phyloP scores from a whole-genome alignment of 2,113 vertebrate genomes.

The Indicator indicator region DNA sequence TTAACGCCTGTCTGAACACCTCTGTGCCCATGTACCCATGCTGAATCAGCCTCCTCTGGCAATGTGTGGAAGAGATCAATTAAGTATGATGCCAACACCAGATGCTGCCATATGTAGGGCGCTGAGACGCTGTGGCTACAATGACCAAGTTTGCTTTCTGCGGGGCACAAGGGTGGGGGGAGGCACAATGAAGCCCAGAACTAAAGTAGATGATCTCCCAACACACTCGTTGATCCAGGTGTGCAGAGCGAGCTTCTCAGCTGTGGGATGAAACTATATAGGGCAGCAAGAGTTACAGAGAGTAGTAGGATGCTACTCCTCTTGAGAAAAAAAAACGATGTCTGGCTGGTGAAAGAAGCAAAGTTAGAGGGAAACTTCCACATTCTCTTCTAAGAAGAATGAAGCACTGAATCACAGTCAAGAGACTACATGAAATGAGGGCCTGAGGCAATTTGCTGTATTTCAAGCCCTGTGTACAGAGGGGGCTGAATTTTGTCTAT shows the following conservation, averaged over 20 bases:
- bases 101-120: neutral
- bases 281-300: neutral
- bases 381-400: neutral
- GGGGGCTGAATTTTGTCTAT: neutral
- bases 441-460: neutral
- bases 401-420: neutral
- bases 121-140: neutral
- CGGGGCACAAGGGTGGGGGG: accelerated
- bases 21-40: neutral
- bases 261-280: accelerated
- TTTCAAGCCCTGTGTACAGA: neutral
- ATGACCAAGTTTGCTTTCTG: neutral
- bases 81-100: neutral
- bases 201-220: neutral
- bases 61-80: neutral
- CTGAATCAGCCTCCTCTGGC: slow-evolving; percentile 15
- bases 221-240: accelerated
- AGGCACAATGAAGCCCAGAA: neutral
- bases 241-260: neutral
- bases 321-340: neutral
- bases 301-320: neutral
- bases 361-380: neutral
- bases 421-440: neutral
- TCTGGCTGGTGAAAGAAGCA: neutral
- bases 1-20: slow-evolving; percentile 3